These are phyloP conservation scores for Leptopterna dolabrata DNA, from an alignment of 2,888 invertebrate species.

Conservation along the genomic window DNA sequence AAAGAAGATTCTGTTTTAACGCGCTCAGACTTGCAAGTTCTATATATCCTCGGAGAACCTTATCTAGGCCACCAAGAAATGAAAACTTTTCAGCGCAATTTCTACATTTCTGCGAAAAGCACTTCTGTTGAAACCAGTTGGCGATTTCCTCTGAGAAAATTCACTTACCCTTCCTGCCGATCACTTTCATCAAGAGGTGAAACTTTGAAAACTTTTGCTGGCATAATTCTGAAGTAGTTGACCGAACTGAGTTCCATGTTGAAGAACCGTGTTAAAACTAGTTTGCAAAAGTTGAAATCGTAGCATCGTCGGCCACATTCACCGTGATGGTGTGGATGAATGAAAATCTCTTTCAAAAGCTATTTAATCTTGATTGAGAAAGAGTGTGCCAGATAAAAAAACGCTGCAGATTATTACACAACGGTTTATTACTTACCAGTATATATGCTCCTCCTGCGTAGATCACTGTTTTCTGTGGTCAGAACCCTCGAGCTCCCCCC, in stretches of 20 bases:
- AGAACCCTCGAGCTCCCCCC: no score
- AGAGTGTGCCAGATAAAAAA: no score
- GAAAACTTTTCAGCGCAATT: conserved; percentile 2
- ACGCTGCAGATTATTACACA: no score
- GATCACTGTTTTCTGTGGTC: no score
- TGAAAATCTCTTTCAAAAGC: neutral
- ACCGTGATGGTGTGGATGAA: neutral
- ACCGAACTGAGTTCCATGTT: neutral
- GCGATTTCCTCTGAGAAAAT: neutral
- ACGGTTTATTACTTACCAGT: no score
- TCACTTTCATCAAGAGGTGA: neutral
- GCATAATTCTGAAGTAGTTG: conserved; percentile 4
- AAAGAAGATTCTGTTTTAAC: neutral
- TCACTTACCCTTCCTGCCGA: neutral
- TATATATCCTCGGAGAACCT: neutral
- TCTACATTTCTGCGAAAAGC: conserved; percentile 3
- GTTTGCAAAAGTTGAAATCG: neutral
- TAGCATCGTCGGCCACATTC: neutral
- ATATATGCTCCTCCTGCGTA: no score
- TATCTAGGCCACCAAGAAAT: neutral
- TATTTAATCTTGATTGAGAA: no score
- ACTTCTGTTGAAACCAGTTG: neutral
- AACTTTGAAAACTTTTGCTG: neutral
- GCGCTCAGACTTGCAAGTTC: neutral
- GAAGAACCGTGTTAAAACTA: neutral